These are phyloP conservation scores for Chelonus insularis DNA, from an alignment of 1,140 invertebrate genomes.

Conservation along the genomic window DNA sequence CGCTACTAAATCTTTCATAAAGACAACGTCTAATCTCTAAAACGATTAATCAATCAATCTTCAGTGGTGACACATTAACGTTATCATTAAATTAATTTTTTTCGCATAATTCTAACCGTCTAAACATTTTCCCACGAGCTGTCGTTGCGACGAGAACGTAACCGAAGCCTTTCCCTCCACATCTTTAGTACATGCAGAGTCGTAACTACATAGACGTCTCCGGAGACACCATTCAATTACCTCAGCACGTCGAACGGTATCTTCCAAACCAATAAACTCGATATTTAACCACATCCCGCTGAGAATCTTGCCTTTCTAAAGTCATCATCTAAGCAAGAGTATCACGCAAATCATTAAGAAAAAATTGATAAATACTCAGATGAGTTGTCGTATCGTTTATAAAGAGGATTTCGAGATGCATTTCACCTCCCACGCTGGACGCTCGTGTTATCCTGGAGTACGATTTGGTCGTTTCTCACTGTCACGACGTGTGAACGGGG, in stretches of 20 bases:
- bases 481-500: constrained; percentile 41
- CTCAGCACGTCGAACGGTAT: constrained; percentile 27
- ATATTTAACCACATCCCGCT: constrained; percentile 28
- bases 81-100: background rate
- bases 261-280: constrained; percentile 32
- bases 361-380: background rate
- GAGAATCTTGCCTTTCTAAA: constrained; percentile 31
- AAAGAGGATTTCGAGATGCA: background rate
- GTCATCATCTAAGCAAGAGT: constrained; percentile 14
- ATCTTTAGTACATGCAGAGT: constrained; percentile 11
- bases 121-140: constrained; percentile 31
- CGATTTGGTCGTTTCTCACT: constrained; percentile 38
- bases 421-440: background rate
- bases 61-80: background rate
- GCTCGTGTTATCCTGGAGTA: background rate
- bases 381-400: background rate
- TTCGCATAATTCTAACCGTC: background rate
- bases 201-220: constrained; percentile 13
- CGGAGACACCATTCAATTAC: constrained; percentile 34
- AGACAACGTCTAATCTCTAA: background rate
- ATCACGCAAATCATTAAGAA: background rate
- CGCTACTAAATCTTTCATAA: background rate
- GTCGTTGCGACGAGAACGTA: constrained; percentile 19
- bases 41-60: constrained; percentile 10
- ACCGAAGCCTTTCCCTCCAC: constrained; percentile 22